Evolutionary conservation across 2,888 invertebrate species (phyloP), one percentile per base, ranked within the genome.

Genomic region (Machimus rusticus): DNA sequence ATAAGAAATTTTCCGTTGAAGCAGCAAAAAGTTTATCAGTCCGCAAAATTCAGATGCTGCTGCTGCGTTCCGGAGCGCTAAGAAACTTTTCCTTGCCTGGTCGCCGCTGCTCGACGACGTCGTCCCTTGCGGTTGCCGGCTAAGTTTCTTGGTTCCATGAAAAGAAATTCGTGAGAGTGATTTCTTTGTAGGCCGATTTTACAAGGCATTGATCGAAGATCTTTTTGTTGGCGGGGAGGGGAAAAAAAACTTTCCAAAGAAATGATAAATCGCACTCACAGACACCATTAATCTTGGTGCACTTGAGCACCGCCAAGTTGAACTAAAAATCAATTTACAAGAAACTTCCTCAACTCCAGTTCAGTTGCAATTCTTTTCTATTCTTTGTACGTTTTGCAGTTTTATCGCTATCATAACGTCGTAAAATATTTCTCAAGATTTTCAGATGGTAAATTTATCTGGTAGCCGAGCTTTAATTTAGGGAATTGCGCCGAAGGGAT

Each of bases 271-370:
- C 87, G 88, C 87, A 46, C 51, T 87, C 51, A 51, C 84, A 87
- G 87, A 87, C 87, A 88, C 88, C 88, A 89, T 89, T 89, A 89
- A 89, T 89, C 89, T 89, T 87, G 51, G 77, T 86, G 57, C 57
- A 86, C 23, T 78, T 85, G 85, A 85, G 74, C 31, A 78, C 84
- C 87, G 74, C 77, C 81, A 46, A 79, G 86, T 77, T 81, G 86
- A 88, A 84, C 86, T 87, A 79, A 88, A 86, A 88, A 88, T 88
- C 88, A 88, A 88, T 88, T 88, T 87, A 87, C 88, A 84, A 88
- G 86, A 86, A 86, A 86, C 55, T 86, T 86, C 78, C 57, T 57
- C 78, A 34, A 37, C 51, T 76, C 19, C 78, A 34, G 34, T 34
- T 76, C 19, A 43, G 85, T 85, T 85, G 66, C 28, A 34, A 74